Conservation (phyloP, 2,113 vertebrate species). For the Oreotrochilus melanogaster region DNA sequence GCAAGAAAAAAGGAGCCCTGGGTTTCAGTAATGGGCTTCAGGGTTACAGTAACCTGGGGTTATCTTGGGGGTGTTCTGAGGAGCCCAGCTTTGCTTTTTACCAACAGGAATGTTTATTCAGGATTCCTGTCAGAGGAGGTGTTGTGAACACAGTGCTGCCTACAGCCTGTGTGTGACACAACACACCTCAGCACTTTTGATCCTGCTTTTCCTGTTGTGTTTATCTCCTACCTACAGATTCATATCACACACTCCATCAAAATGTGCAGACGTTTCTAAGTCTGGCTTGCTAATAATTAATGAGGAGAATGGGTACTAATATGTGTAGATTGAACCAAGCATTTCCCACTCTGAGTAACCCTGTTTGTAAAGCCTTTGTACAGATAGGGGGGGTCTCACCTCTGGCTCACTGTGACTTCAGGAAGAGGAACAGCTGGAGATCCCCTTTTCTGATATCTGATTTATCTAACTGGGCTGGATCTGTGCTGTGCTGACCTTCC, state of each 20-base stretch:
- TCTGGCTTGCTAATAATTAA: background rate
- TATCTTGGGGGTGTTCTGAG: background rate
- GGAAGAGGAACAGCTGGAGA: background rate
- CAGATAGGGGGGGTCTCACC: background rate
- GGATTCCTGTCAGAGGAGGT: background rate
- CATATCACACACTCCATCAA: background rate
- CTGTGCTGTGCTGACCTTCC: background rate
- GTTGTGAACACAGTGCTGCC: background rate
- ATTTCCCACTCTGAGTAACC: background rate
- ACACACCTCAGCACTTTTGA: accelerated
- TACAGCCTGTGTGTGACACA: accelerated
- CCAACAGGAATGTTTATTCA: background rate
- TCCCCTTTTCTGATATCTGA: background rate
- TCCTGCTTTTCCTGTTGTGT: background rate
- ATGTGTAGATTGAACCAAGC: background rate
- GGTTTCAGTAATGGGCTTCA: background rate
- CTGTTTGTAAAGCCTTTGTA: background rate
- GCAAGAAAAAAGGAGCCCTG: background rate
- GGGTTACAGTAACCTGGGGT: background rate
- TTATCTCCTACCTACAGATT: background rate
- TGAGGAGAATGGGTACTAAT: background rate
- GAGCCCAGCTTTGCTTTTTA: background rate
- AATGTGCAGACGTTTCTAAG: background rate
- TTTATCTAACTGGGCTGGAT: background rate
- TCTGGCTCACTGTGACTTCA: background rate